These are phyloP conservation scores for Cephus pygmeus DNA, from an alignment of 2,888 invertebrate species.

Conservation along the genomic window DNA sequence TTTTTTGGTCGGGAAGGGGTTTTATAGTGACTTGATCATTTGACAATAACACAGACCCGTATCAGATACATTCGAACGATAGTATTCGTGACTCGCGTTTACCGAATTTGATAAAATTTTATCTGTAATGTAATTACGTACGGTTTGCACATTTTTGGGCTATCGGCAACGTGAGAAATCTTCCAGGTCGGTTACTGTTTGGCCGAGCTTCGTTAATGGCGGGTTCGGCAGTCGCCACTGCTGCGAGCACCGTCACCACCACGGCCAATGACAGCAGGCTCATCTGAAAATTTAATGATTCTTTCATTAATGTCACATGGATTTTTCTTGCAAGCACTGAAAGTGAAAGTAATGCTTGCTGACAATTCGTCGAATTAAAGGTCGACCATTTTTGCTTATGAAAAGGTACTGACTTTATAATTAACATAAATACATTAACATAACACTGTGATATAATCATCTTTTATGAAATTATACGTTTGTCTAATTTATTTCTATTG, in stretches of 20 bases:
- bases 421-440: not conserved
- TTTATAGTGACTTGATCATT: not conserved
- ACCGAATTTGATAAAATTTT: not conserved
- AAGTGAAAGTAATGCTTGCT: not conserved
- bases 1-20: not conserved
- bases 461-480: not conserved
- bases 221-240: conserved; percentile 65
- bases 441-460: not conserved
- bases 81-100: not conserved
- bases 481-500: not conserved
- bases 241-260: conserved; percentile 72
- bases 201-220: conserved; percentile 72
- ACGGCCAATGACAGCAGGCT: conserved; percentile 75
- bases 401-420: not conserved
- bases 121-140: conserved; percentile 69
- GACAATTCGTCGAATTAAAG: not conserved
- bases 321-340: not conserved
- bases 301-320: not conserved
- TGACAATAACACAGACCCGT: not conserved
- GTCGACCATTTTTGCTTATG: not conserved
- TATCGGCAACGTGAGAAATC: conserved; percentile 84
- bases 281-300: conserved; percentile 71
- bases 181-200: conserved; percentile 80
- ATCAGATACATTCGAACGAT: not conserved
- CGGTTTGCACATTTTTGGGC: conserved; percentile 86